Base-by-base conservation (phyloP, 1,140 invertebrate genomes). In the Pollicipes pollicipes region DNA sequence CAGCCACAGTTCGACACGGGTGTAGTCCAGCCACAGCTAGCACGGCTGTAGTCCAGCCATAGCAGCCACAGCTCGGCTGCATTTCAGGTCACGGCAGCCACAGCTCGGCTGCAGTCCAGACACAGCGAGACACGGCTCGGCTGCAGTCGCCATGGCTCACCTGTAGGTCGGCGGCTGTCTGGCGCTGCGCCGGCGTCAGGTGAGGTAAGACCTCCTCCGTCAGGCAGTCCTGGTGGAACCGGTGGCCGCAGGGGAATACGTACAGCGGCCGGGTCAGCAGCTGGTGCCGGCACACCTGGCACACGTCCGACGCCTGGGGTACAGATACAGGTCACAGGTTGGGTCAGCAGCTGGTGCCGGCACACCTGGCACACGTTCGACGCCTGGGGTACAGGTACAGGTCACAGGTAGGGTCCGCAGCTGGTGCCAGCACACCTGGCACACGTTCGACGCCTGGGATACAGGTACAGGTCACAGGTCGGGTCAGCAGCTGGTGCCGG, bases 141-240 rank as follows among this genome's bases (percentile, higher is more conserved):
- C 71, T 63, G 30, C 45, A 64, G 35, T 16, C 30, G 26, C 21
- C 30, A 66, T 76, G 72, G 37, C 72, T 73, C 17, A 81, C 81
- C 77, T 85, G 83, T 31, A 85, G 77, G 37, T 83, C 82, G n/a
- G 80, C 78, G 10, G 86, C 79, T 69, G 79, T 76, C n/a, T 76
- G 78, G 72, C 76, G 79, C 72, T 81, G 81, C 8, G 79, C 78
- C 28, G 76, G 73, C 28, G 79, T 78, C 17, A 95, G 79, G 76
- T 87, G 83, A 0, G 88, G 88, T 69, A 85, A 83, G 26, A 95
- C 82, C 77, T 94, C 89, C 31, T 85, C 83, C 16, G 89, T 85
- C n/a, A 98, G 82, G 80, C 96, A 99, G 80, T 97, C 93, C 31
- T 85, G 85, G 79, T 99, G 96, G 80, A 98, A 97, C 77, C 87